phyloP scores from a whole-genome alignment of 2,113 vertebrate genomes.

The Nesoenas mayeri region DNA sequence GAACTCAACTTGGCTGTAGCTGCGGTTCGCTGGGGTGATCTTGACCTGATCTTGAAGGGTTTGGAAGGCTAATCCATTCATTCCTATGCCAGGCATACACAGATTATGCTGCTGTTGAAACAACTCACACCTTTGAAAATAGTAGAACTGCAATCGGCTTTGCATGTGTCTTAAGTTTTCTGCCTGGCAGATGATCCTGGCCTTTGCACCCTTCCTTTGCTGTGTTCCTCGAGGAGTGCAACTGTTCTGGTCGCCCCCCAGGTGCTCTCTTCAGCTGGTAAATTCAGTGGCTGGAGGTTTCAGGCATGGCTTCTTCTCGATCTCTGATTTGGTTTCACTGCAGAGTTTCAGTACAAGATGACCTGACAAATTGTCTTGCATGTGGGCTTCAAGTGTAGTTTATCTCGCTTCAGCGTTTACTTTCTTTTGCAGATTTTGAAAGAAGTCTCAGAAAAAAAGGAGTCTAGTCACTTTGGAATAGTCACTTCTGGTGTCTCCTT shows the following conservation, averaged over 20 bases:
- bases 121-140: slow-evolving; percentile 42
- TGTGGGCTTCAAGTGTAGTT: not conserved
- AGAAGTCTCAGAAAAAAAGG: not conserved
- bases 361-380: not conserved
- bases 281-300: not conserved
- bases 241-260: not conserved
- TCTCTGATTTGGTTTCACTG: not conserved
- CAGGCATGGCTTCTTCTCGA: not conserved
- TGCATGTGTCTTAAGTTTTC: slow-evolving; percentile 5
- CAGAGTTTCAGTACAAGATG: not conserved
- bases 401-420: not conserved
- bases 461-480: not conserved
- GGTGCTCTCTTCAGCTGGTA: not conserved
- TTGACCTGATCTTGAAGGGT: slow-evolving; percentile 36
- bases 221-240: not conserved
- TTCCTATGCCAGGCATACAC: slow-evolving; percentile 62
- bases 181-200: not conserved
- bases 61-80: slow-evolving; percentile 63
- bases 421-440: not conserved
- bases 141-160: slow-evolving; percentile 29
- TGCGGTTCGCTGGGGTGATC: not conserved
- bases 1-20: not conserved
- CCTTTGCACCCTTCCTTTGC: not conserved
- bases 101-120: slow-evolving; percentile 59
- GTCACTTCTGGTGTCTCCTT: not conserved